Evolutionary conservation across 2,888 invertebrate genomes (phyloP), one percentile per base, ranked within the genome.

Genomic region (Athalia cordata): DNA sequence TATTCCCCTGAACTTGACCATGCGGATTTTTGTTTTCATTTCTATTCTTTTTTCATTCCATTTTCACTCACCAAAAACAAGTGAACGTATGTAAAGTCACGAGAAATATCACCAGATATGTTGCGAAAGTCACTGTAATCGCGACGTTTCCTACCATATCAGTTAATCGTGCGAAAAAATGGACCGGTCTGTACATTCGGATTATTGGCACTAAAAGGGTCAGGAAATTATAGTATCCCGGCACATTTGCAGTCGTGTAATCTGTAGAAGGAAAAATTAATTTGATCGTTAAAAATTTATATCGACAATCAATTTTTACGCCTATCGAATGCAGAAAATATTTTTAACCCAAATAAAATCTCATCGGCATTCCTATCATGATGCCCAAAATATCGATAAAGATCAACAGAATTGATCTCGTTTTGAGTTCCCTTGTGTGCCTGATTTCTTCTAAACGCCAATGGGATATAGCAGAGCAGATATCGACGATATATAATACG

Each of bases 391-490:
- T 72, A 47, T 72, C 70, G n/a, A 72, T 11, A 9, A 72, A 59
- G n/a, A 72, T 72, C 57, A 72, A 57, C 13, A 72, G 59, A 59
- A 72, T 72, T 11, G 70, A 72, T 72, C 70, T 72, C 13, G 57
- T 15, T 47, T 72, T 59, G 3, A 72, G 8, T 15, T 72, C 70
- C 47, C 57, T 72, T 47, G 70, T 59, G 9, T 29, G 57, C n/a
- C 70, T 72, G 7, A 72, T 72, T 47, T 72, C 59, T 72, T 72
- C 70, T 11, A 72, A 72, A 45, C 70, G 70, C 70, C 70, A 72
- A 13, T 72, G 70, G 45, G 47, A 72, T 72, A 72, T 72, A 45
- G 70, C 43, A n/a, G 70, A 72, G 59, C 70, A 72, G 52, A 72
- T 5, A 9, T 72, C 70, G 29, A 72, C 29, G 50, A 72, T 59